Evolutionary conservation across 2,797 vertebrate genomes (phyloP).

Genomic region (Potorous gilbertii): DNA sequence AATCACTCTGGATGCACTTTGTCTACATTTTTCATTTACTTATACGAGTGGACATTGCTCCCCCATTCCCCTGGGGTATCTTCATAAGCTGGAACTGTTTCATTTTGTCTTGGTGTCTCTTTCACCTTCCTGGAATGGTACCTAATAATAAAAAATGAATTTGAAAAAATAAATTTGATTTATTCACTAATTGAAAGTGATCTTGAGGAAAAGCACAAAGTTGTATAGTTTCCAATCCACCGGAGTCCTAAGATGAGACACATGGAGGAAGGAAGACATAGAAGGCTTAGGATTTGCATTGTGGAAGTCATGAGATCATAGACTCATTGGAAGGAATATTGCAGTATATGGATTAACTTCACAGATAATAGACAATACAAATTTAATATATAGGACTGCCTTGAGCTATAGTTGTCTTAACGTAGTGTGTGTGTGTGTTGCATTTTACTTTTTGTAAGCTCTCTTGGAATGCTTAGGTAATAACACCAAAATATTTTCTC

Average conservation of each 20-base stretch:
- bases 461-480: background rate
- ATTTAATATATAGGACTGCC: background rate
- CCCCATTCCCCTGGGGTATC: background rate
- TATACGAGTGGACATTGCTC: background rate
- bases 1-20: background rate
- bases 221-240: background rate
- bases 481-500: background rate
- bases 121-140: background rate
- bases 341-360: background rate
- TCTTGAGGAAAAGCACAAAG: background rate
- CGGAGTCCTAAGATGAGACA: background rate
- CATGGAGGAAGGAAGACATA: background rate
- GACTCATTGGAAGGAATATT: background rate
- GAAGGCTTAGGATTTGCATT: background rate
- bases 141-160: background rate
- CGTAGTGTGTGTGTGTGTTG: background rate
- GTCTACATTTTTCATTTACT: background rate
- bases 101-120: background rate
- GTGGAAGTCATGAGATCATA: background rate
- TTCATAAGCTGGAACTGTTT: background rate
- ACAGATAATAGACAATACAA: background rate
- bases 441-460: background rate
- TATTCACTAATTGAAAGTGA: background rate
- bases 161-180: background rate
- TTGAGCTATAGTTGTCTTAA: background rate